Evolutionary conservation across 2,888 invertebrate species (phyloP).

Genomic region (Merodon equestris): DNA sequence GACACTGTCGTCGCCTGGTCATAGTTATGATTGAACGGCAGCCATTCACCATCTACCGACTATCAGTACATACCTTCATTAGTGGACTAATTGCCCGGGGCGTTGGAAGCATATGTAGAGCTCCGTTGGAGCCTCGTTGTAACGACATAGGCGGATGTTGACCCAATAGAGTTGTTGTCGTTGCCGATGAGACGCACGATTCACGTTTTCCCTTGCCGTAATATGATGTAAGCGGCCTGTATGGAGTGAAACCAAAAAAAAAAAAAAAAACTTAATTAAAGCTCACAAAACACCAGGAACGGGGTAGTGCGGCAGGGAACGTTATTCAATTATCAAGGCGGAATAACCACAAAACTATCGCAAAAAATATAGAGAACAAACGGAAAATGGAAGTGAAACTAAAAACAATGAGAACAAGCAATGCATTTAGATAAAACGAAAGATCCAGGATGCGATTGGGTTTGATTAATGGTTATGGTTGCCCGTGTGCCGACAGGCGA

Average conservation of each 20-base stretch:
- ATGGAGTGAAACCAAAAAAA: conserved; percentile 19
- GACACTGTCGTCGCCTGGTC: conserved; percentile 19
- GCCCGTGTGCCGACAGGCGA: too few species aligned
- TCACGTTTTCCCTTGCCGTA: conserved; percentile 84
- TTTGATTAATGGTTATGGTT: too few species aligned
- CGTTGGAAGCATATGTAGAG: conserved; percentile 75
- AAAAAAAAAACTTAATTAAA: conserved; percentile 37
- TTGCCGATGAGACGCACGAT: conserved; percentile 88
- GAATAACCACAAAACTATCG: too few species aligned
- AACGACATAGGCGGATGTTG: conserved; percentile 75
- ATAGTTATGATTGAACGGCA: conserved; percentile 23
- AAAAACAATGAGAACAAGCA: too few species aligned
- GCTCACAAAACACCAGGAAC: conserved; percentile 11
- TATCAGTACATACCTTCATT: conserved; percentile 76
- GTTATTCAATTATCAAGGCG: too few species aligned
- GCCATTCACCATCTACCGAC: conserved; percentile 20
- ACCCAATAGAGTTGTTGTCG: conserved; percentile 87
- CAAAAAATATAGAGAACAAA: too few species aligned
- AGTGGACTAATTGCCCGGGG: conserved; percentile 78
- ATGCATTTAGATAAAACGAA: too few species aligned
- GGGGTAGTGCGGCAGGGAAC: too few species aligned
- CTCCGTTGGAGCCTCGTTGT: conserved; percentile 78
- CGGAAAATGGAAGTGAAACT: too few species aligned
- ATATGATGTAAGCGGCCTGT: conserved; percentile 84
- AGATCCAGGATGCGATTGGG: too few species aligned